These are phyloP conservation scores for Petroica traversi DNA, from an alignment of 2,113 vertebrate genomes.

Conservation along the genomic window DNA sequence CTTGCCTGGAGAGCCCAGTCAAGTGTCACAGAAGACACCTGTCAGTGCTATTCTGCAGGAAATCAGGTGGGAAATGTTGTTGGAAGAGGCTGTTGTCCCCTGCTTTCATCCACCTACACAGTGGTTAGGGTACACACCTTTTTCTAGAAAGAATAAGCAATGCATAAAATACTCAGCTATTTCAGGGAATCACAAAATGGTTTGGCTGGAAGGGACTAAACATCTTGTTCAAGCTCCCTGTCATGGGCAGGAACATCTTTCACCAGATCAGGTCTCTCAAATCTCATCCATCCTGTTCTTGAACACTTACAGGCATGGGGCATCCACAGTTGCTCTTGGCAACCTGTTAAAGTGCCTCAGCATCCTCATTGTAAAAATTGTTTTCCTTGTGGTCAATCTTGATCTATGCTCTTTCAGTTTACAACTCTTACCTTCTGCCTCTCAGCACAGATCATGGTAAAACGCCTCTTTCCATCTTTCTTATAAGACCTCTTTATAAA, in stretches of 20 bases:
- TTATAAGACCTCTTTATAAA: neutral
- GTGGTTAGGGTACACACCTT: neutral
- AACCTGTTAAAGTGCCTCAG: neutral
- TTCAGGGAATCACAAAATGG: neutral
- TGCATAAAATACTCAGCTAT: neutral
- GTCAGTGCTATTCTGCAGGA: neutral
- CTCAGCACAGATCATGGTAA: neutral
- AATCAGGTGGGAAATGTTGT: neutral
- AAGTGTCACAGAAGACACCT: neutral
- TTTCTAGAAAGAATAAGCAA: neutral
- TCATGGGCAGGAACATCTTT: rapidly evolving
- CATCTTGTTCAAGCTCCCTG: neutral
- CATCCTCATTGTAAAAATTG: neutral
- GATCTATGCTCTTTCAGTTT: neutral
- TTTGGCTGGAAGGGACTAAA: neutral
- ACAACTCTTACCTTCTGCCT: neutral
- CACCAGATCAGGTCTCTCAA: neutral
- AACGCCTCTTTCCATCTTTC: neutral
- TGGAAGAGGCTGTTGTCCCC: neutral
- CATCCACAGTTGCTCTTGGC: neutral
- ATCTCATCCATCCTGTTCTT: neutral
- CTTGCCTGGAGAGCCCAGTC: neutral
- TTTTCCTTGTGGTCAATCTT: neutral
- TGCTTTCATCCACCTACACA: neutral
- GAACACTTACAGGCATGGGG: neutral